Conservation (phyloP, 1,140 invertebrate genomes). For the Solenopsis fugax region DNA sequence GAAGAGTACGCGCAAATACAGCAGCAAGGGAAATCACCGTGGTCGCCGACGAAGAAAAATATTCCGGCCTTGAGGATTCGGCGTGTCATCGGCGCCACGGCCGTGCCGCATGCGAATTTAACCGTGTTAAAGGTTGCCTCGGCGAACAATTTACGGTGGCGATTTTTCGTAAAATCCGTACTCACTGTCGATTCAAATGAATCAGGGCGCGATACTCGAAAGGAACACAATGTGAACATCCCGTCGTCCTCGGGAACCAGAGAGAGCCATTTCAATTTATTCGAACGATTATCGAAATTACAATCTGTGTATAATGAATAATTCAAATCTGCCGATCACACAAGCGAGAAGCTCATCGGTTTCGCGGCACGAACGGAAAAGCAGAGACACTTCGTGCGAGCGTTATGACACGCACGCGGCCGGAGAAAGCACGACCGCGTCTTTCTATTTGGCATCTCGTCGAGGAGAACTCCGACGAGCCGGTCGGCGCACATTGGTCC, state of each 20-base stretch:
- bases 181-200: background rate
- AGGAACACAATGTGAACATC: background rate
- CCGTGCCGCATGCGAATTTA: background rate
- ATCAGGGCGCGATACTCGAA: background rate
- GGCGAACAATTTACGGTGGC: background rate
- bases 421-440: background rate
- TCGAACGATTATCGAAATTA: too few relatives aligned
- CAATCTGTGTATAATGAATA: too few relatives aligned
- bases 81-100: background rate
- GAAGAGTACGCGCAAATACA: background rate
- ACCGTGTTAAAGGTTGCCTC: background rate
- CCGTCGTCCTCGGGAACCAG: background rate
- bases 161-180: background rate
- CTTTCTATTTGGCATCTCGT: conserved; percentile 24
- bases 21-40: background rate
- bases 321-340: too few relatives aligned
- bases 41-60: background rate
- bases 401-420: background rate
- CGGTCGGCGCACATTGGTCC: too few relatives aligned
- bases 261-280: background rate
- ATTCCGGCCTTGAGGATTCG: background rate
- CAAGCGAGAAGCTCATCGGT: too few relatives aligned
- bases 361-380: background rate
- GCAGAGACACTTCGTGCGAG: background rate
- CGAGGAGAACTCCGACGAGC: background rate